Evolutionary conservation across 23 tunicate genomes (phyloP).

Genomic region (Styela plicata): DNA sequence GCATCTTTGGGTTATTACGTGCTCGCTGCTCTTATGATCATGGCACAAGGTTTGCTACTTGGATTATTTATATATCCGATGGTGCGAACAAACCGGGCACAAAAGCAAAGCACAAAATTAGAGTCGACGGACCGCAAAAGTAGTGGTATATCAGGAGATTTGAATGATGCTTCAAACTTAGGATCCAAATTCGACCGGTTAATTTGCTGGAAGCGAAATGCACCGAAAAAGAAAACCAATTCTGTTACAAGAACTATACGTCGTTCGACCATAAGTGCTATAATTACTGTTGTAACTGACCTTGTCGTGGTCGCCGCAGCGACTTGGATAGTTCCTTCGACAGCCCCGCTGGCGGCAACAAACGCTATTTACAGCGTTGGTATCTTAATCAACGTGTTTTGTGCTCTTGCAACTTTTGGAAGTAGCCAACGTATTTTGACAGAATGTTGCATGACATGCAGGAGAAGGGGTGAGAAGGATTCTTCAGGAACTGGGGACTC

Average conservation of each 20-base stretch:
- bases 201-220: background rate
- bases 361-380: background rate
- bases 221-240: background rate
- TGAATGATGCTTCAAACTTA: background rate
- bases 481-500: background rate
- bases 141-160: background rate
- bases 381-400: background rate
- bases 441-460: background rate
- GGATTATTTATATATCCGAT: background rate
- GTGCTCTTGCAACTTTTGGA: background rate
- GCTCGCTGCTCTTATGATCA: background rate
- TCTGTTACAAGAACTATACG: background rate
- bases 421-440: background rate
- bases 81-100: background rate
- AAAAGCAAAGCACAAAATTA: background rate
- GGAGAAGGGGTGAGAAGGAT: background rate
- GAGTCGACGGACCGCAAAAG: background rate
- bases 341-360: background rate
- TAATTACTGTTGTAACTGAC: background rate
- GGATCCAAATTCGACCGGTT: background rate
- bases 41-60: background rate
- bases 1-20: background rate
- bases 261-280: background rate
- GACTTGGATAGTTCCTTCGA: background rate
- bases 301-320: background rate